Evolutionary conservation across 2,113 vertebrate genomes (phyloP), one percentile per base, ranked within the genome.

Genomic region (Tichodroma muraria): DNA sequence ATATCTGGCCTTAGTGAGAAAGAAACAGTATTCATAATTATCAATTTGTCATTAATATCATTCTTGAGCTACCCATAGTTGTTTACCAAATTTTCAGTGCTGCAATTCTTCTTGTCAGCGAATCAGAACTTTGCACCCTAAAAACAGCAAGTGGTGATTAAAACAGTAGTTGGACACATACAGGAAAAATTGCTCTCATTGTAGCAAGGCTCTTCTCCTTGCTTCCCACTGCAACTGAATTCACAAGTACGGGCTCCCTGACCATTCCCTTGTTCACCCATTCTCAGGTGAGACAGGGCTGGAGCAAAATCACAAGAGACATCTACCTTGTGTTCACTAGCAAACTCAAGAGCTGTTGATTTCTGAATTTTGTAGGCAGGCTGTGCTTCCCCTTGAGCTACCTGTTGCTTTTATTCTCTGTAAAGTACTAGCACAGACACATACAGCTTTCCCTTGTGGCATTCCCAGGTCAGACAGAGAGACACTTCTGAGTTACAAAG

Each of bases 401-500:
- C 92, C 86, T 91, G 49, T 76, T 80, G 14, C 68, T 60, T 66
- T 72, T 76, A n/a, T 75, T 57, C 76, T 85, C 60, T 11, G 31
- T 13, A 10, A 64, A 72, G 66, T 63, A 49, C 81, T 86, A 71
- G 31, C 85, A 89, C 79, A 65, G 80, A 64, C 76, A 81, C 23
- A 22, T 64, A 65, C 69, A 83, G 47, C 60, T 54, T 18, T 77
- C 66, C 47, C 45, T 80, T 10, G 5, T 73, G 75, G 63, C 88
- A 72, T 66, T 88, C 28, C 16, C 59, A 80, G 92, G 80, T 91
- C 83, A 88, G n/a, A 94, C 84, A 94, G 40, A 92, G 40, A 95
- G 91, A 72, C n/a, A 4, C 70, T 90, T 95, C 94, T 89, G 71
- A 95, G 90, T 96, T 94, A 81, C 65, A 90, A 78, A 89, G 88